Conservation (phyloP, 2,888 invertebrate genomes). For the Torymus tubicola region DNA sequence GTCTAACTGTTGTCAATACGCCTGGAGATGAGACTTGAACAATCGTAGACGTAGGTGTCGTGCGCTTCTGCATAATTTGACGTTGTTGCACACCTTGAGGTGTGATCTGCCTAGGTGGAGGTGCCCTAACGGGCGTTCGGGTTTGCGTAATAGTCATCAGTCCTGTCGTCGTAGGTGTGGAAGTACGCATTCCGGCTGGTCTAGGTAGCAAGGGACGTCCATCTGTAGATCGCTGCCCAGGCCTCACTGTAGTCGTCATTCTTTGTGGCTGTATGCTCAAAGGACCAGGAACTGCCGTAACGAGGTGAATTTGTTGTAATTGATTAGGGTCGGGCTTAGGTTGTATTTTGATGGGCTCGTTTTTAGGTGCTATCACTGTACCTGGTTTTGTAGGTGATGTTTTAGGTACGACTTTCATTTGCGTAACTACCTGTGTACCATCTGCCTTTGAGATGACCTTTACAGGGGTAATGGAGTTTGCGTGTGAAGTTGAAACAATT, state of each 20-base stretch:
- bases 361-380: constrained; percentile 65
- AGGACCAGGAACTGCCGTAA: constrained; percentile 70
- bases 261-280: constrained; percentile 67
- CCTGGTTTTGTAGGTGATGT: constrained; percentile 60
- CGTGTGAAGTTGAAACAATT: constrained; percentile 64
- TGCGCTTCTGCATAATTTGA: constrained; percentile 60
- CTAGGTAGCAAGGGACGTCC: constrained; percentile 61
- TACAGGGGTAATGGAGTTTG: constrained; percentile 70
- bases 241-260: constrained; percentile 62
- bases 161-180: constrained; percentile 48
- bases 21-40: constrained; percentile 61
- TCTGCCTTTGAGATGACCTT: constrained; percentile 74
- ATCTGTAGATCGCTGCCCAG: constrained; percentile 49
- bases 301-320: constrained; percentile 73
- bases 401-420: constrained; percentile 74
- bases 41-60: constrained; percentile 51
- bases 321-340: constrained; percentile 74
- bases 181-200: constrained; percentile 34
- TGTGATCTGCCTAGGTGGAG: constrained; percentile 61
- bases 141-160: constrained; percentile 58
- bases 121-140: constrained; percentile 67
- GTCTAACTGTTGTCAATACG: constrained; percentile 65
- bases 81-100: constrained; percentile 57
- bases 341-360: constrained; percentile 74
- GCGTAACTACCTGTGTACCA: constrained; percentile 73